phyloP scores from a whole-genome alignment of 30 jellyfish, hydroid and myxozoan genomes.

The Pelagia noctiluca region DNA sequence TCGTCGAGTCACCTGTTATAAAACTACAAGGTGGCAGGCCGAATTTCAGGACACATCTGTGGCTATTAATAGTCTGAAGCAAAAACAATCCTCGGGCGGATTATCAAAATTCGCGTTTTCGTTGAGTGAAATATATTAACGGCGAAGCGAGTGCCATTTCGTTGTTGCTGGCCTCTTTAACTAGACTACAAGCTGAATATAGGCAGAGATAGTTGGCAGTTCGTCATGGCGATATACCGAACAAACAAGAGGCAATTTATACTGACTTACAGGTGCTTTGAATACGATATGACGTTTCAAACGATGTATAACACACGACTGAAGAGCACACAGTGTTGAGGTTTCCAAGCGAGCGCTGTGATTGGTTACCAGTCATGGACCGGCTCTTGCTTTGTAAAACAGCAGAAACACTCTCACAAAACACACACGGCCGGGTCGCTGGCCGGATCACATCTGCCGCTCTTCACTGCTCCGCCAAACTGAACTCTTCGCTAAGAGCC shows the following conservation, averaged over 20 bases:
- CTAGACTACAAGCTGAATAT: conserved; percentile 39
- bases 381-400: conserved; percentile 37
- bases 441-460: conserved; percentile 16
- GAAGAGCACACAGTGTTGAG: conserved; percentile 68
- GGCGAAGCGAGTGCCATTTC: conserved; percentile 72
- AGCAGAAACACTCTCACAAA: conserved; percentile 21
- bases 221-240: conserved; percentile 76
- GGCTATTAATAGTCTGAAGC: conserved; percentile 67
- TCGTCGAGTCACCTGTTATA: conserved; percentile 25
- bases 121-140: conserved; percentile 34
- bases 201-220: conserved; percentile 1
- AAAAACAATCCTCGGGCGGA: conserved; percentile 64
- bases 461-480: not conserved
- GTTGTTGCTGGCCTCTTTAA: conserved; percentile 56
- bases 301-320: conserved; percentile 28
- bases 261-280: conserved; percentile 73
- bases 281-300: conserved; percentile 50
- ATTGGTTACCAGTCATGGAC: conserved; percentile 40
- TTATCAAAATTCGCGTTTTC: conserved; percentile 29
- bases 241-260: conserved; percentile 75
- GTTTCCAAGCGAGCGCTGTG: conserved; percentile 65
- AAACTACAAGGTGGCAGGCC: conserved; percentile 11
- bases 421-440: conserved; percentile 1
- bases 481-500: conserved; percentile 10
- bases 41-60: conserved; percentile 60